These are phyloP conservation scores for Mionectes olivaceus DNA, from an alignment of 2,797 vertebrate species.

Conservation along the genomic window DNA sequence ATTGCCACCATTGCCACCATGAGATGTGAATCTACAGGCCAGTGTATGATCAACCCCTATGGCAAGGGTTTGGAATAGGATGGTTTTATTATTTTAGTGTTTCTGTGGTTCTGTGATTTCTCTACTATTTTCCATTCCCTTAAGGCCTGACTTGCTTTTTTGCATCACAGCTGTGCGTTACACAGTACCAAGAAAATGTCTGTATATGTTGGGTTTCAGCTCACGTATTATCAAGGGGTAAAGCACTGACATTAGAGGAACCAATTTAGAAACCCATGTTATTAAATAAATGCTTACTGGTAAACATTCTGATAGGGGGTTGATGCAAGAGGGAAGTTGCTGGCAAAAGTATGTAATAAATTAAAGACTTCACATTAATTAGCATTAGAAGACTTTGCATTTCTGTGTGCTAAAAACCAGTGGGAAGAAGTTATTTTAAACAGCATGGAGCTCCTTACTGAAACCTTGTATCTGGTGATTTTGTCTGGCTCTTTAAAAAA, in stretches of 20 bases:
- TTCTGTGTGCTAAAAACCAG: neutral
- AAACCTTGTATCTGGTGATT: neutral
- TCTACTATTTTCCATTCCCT: neutral
- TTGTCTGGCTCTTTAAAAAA: neutral
- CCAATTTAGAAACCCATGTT: neutral
- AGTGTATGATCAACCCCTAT: neutral
- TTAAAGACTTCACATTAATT: neutral
- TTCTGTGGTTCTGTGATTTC: neutral
- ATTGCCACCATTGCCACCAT: neutral
- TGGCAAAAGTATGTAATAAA: neutral
- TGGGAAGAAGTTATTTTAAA: neutral
- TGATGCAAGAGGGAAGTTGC: neutral
- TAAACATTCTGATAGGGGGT: neutral
- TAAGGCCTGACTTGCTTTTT: neutral
- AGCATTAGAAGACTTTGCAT: neutral
- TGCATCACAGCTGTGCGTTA: neutral
- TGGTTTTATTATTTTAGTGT: neutral
- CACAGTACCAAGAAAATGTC: neutral
- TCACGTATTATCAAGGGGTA: neutral
- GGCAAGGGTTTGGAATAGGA: rapidly evolving
- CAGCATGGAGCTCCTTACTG: neutral
- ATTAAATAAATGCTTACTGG: neutral
- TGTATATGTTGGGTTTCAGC: neutral
- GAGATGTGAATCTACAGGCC: neutral
- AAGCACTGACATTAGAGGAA: neutral